Conservation (phyloP, 2,113 vertebrate genomes). For the Petromus typicus region DNA sequence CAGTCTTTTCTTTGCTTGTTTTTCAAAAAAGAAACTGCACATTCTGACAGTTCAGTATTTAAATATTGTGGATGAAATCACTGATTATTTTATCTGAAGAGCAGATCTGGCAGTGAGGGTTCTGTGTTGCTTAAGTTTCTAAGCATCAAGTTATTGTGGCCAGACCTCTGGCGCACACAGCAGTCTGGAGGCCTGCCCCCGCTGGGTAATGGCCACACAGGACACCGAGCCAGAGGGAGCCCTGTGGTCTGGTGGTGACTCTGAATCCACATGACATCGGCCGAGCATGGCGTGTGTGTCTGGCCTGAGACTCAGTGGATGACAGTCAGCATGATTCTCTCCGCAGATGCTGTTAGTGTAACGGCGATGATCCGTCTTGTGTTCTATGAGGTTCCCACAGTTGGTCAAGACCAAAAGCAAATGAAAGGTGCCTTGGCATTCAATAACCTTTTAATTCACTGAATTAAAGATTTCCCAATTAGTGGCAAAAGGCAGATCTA, state of each 20-base stretch:
- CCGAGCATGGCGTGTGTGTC: neutral
- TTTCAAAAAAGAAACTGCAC: neutral
- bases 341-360: neutral
- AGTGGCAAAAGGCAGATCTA: constrained; percentile 78
- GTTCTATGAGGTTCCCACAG: neutral
- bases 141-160: neutral
- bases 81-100: constrained; percentile 57
- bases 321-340: constrained; percentile 48
- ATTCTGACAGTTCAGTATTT: constrained; percentile 28
- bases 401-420: constrained; percentile 70
- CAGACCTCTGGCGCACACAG: neutral
- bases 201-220: neutral
- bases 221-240: neutral
- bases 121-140: constrained; percentile 36
- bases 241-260: neutral
- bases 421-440: constrained; percentile 79
- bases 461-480: constrained; percentile 85
- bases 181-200: neutral
- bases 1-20: constrained; percentile 55
- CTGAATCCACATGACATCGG: neutral
- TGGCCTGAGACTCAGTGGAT: neutral
- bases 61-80: neutral
- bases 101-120: neutral
- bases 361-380: neutral
- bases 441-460: constrained; percentile 79